Conservation (phyloP, 2,113 vertebrate genomes). For the Xenotilapia leptura region DNA sequence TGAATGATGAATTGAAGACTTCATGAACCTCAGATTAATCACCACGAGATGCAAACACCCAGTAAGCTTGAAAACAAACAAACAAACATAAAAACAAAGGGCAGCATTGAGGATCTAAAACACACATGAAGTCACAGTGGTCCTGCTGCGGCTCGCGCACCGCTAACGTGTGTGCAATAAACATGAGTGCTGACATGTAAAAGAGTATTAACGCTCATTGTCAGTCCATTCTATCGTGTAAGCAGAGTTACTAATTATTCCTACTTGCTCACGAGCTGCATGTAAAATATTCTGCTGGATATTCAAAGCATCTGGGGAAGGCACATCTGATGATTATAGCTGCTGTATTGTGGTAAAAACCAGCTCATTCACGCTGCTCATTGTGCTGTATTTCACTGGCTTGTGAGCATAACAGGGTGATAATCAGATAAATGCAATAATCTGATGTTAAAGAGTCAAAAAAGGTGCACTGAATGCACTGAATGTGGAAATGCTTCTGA, state of each 20-base stretch:
- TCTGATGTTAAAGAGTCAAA: neutral
- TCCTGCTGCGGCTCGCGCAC: rapidly evolving
- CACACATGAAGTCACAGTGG: neutral
- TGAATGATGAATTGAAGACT: neutral
- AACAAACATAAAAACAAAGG: no score
- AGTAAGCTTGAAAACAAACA: rapidly evolving
- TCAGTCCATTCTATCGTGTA: neutral
- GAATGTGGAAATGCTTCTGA: neutral
- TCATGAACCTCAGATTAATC: neutral
- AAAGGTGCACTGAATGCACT: neutral
- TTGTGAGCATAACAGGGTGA: neutral
- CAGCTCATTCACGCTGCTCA: neutral
- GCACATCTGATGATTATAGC: neutral
- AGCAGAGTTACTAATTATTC: neutral
- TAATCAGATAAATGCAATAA: neutral
- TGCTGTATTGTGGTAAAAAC: neutral
- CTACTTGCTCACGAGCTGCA: neutral
- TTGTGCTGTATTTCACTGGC: neutral
- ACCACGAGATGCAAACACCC: neutral
- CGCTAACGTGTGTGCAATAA: neutral
- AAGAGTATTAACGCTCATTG: rapidly evolving
- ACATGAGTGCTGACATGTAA: neutral
- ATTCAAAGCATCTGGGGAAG: neutral
- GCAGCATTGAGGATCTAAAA: neutral
- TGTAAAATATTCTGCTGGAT: neutral